These are phyloP conservation scores for Lepidocolaptes lacrymiger DNA, from an alignment of 2,797 vertebrate species.

Conservation along the genomic window DNA sequence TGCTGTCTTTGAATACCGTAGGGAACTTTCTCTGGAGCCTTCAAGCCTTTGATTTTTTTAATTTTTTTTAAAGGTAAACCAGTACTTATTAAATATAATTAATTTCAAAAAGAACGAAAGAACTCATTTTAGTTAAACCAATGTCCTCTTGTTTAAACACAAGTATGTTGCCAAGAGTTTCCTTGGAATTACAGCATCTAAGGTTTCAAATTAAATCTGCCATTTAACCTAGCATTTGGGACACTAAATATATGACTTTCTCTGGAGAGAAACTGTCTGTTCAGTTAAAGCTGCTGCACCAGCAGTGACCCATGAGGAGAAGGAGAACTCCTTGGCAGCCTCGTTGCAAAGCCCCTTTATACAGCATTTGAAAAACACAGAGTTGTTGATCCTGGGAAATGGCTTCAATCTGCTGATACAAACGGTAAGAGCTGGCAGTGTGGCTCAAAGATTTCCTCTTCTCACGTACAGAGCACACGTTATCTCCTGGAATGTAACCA, in stretches of 20 bases:
- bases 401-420: not conserved
- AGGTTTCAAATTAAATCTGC: conserved; percentile 41
- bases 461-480: not conserved
- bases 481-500: not conserved
- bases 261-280: conserved; percentile 4
- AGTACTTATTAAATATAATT: not conserved
- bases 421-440: not conserved
- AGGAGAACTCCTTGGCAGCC: conserved; percentile 1
- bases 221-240: conserved; percentile 4
- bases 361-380: not conserved
- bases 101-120: not conserved
- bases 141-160: not conserved
- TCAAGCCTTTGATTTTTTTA: not conserved
- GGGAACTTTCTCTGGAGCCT: not conserved
- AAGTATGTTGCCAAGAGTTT: not conserved
- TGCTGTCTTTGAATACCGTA: not conserved
- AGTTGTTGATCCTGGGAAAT: not conserved
- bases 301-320: not conserved
- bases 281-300: not conserved
- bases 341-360: not conserved
- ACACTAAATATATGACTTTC: not conserved
- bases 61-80: not conserved
- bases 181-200: conserved; percentile 3
- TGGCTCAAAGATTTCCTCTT: not conserved
- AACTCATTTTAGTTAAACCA: not conserved